These are phyloP conservation scores for Momotus momota DNA, from an alignment of 2,797 vertebrate genomes.

Conservation along the genomic window DNA sequence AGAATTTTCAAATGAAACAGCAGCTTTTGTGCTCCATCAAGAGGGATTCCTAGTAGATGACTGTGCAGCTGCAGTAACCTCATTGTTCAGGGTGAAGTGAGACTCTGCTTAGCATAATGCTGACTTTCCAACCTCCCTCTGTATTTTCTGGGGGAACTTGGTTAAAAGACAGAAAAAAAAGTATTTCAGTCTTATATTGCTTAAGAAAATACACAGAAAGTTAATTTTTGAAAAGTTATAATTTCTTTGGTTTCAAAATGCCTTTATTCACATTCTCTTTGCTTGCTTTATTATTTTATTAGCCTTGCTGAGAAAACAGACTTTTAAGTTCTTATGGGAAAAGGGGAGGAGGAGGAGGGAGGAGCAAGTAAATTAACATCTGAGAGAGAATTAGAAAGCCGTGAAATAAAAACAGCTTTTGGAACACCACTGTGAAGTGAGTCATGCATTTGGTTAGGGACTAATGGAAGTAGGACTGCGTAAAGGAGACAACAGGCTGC, in stretches of 20 bases:
- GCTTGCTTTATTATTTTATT: neutral
- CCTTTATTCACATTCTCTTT: neutral
- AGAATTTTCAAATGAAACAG: neutral
- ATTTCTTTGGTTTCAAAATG: neutral
- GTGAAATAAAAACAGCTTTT: neutral
- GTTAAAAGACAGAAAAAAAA: neutral
- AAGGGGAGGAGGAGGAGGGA: neutral
- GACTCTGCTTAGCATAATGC: neutral
- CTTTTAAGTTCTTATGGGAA: neutral
- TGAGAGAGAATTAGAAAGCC: neutral
- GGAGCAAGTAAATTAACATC: neutral
- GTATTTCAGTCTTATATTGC: neutral
- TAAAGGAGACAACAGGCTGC: neutral
- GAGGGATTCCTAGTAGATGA: neutral
- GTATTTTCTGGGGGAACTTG: neutral
- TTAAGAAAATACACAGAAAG: neutral
- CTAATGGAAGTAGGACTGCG: accelerated
- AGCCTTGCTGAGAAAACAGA: neutral
- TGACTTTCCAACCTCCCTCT: neutral
- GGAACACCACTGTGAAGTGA: neutral
- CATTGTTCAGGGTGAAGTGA: neutral
- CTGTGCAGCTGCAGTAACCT: neutral
- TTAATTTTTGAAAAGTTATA: neutral
- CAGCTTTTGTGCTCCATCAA: neutral
- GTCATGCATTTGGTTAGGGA: neutral